Evolutionary conservation across 2,113 vertebrate genomes (phyloP).

Genomic region (Xyliphius kryptos): DNA sequence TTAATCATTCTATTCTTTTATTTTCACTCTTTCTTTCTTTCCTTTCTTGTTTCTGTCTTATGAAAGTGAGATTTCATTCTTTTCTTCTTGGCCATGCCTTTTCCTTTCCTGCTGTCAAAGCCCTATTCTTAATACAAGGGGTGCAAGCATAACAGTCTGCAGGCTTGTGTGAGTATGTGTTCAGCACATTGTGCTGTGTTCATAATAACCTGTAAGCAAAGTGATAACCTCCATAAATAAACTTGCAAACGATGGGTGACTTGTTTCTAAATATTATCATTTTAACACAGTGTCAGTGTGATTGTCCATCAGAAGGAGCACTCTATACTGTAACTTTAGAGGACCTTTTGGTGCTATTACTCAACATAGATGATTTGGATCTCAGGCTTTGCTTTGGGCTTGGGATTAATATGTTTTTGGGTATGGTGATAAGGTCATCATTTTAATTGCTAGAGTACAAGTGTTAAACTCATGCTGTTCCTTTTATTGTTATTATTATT

Average conservation of each 20-base stretch:
- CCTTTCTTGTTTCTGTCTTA: neutral
- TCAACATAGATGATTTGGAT: too few species aligned
- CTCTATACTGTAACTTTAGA: too few species aligned
- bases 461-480: too few species aligned
- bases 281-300: constrained; percentile 9
- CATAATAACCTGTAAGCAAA: constrained; percentile 9
- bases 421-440: too few species aligned
- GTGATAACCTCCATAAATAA: constrained; percentile 15
- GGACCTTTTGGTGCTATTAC: too few species aligned
- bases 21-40: neutral
- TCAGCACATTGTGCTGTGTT: constrained; percentile 9
- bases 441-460: too few species aligned
- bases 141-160: constrained; percentile 18
- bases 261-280: constrained; percentile 14
- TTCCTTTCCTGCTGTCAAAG: constrained; percentile 30
- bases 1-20: constrained; percentile 2
- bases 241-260: constrained; percentile 6
- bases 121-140: constrained; percentile 9
- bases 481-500: too few species aligned
- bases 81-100: constrained; percentile 18
- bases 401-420: too few species aligned
- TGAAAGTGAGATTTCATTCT: constrained; percentile 24
- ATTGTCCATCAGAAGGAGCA: constrained; percentile 16
- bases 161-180: neutral
- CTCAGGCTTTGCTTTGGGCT: too few species aligned